Base-by-base conservation (phyloP, 2,888 invertebrate genomes). In the Hydraecia micacea region DNA sequence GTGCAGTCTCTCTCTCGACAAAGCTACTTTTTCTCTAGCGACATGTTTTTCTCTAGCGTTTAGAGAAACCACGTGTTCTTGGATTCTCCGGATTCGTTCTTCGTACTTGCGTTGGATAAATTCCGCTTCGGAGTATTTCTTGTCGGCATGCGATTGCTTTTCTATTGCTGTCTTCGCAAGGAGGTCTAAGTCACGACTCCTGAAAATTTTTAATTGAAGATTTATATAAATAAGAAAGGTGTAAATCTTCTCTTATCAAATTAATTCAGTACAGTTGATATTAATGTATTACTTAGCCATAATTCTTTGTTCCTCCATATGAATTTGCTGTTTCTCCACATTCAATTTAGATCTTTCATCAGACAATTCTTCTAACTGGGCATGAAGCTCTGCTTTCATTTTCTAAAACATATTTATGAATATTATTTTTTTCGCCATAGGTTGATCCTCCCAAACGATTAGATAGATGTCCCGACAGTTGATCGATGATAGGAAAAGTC, bases 1-100 rank as follows among this genome's bases (percentile, higher is more conserved):
- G 77, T 94, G 94, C 75, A 97, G 87, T 85, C 97, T 94, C 90
- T 97, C 97, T 86, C 97, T 97, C 0, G 97, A 97, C 18, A 97
- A 88, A 5, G 95, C 93, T 0, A 97, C 97, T 91, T 97, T 97
- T 87, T 97, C 97, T 91, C 96, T 97, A 0, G 97, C 97, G 60
- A 97, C 95, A 86, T 97, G 97, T 87, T 97, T 97, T 84, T 97
- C 97, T 87, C 97, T 95, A 21, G 93, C 90, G 36, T 97, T 96
- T 32, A 97, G 88, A 1, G 97, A 97, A 6, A 96, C 93, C 5
- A 97, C 96, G 81, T 97, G 97, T 80, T 96, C 97, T 91, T 97
- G 97, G 58, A 97, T 95, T 68, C 97, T 95, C 67, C 97, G 93
- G 79, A 97, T 95, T 85, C 97, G 94, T 69, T 97, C 97, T 88